Evolutionary conservation across 53 echinoderm and acorn worm genomes (phyloP).

Genomic region (Paracentrotus lividus): DNA sequence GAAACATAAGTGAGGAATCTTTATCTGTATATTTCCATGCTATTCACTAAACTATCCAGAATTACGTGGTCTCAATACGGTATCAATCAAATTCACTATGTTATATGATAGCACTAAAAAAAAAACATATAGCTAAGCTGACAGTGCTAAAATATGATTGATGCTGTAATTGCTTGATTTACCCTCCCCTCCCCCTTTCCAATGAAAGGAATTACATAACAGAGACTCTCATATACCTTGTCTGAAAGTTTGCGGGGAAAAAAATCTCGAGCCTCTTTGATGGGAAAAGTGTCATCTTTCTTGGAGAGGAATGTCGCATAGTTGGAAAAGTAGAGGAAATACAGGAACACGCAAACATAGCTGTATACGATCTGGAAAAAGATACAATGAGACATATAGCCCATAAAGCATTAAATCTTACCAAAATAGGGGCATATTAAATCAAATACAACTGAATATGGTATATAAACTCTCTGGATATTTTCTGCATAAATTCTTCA

Average conservation of each 20-base stretch:
- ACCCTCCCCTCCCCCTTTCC: background rate
- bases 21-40: too few relatives aligned
- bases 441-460: background rate
- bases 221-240: constrained; percentile 54
- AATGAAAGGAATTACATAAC: background rate
- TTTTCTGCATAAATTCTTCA: background rate
- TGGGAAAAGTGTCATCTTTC: constrained; percentile 90
- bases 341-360: constrained; percentile 79
- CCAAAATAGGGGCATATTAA: background rate
- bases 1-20: too few relatives aligned
- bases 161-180: too few relatives aligned
- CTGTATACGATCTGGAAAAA: constrained; percentile 84
- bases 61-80: too few relatives aligned
- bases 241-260: constrained; percentile 80
- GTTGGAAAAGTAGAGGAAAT: constrained; percentile 88
- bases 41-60: too few relatives aligned
- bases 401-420: background rate
- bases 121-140: too few relatives aligned
- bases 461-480: background rate
- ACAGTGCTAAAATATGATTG: too few relatives aligned
- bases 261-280: constrained; percentile 79
- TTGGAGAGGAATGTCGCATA: constrained; percentile 76
- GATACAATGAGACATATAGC: background rate
- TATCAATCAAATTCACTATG: too few relatives aligned
- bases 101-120: too few relatives aligned